Percentiles rank a stretch among this genome's conserved stretches.
These are phyloP conservation scores for Phyllostomus hastatus DNA, from an alignment of 2,113 vertebrate genomes.

Conservation along the genomic window DNA sequence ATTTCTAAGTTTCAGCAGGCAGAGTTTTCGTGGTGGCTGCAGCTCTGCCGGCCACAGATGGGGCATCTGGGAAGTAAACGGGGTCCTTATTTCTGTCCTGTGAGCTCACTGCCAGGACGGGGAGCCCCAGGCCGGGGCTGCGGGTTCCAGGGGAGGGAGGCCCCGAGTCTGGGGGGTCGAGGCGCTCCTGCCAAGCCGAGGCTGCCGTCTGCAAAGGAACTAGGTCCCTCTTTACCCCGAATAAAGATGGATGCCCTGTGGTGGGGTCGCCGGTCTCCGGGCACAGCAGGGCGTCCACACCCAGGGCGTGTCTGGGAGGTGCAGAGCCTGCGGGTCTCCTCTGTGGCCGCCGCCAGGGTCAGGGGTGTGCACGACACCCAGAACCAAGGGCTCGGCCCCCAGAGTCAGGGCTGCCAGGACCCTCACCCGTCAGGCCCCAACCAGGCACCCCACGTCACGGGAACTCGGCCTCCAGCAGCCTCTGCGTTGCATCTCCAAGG, in stretches of 20 bases:
- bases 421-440: neutral
- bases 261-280: neutral
- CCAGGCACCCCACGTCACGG: neutral
- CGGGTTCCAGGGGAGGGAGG: neutral
- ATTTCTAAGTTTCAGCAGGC: neutral
- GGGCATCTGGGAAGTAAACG: neutral
- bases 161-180: fast-evolving
- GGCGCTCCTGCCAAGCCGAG: neutral
- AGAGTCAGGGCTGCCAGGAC: neutral
- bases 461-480: neutral
- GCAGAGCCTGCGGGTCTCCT: neutral
- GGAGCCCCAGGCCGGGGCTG: neutral
- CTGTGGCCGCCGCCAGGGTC: fast-evolving
- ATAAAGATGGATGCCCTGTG: neutral
- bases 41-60: neutral
- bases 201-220: neutral
- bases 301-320: neutral
- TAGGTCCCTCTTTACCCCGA: neutral
- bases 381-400: neutral
- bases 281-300: neutral
- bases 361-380: fast-evolving
- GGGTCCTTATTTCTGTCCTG: neutral
- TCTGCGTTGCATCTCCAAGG: neutral
- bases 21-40: neutral
- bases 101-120: neutral